A percentile compares a stretch with the other conserved stretches of the same genome.
phyloP scores from a whole-genome alignment of 1,140 invertebrate genomes.

The Acyrthosiphon pisum region DNA sequence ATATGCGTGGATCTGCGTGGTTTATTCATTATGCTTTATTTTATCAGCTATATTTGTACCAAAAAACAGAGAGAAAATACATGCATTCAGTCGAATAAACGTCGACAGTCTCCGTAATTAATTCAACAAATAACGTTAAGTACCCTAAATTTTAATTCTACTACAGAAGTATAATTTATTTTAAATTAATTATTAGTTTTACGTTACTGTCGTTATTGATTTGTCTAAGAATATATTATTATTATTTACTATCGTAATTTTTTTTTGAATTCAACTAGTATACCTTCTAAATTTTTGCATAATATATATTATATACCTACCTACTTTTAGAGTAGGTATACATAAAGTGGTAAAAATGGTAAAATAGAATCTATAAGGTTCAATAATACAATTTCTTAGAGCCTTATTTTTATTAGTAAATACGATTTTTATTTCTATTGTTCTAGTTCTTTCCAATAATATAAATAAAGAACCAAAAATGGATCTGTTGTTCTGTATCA shows the following conservation, averaged over 20 bases:
- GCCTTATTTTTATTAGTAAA: too few relatives aligned
- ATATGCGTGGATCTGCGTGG: not conserved
- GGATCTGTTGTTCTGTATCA: too few relatives aligned
- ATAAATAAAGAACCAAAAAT: too few relatives aligned
- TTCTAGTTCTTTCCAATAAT: too few relatives aligned
- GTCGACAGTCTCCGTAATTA: not conserved
- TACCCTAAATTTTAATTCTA: not conserved
- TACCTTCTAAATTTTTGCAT: too few relatives aligned
- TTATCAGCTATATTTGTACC: not conserved
- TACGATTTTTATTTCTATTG: too few relatives aligned
- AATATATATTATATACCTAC: too few relatives aligned
- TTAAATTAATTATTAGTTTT: not conserved
- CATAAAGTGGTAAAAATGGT: too few relatives aligned
- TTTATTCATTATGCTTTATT: not conserved
- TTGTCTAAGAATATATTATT: not conserved
- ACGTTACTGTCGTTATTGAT: not conserved
- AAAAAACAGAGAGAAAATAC: not conserved
- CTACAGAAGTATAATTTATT: not conserved
- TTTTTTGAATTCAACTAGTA: not conserved
- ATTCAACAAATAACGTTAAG: not conserved
- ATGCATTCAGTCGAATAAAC: not conserved
- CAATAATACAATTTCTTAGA: too few relatives aligned
- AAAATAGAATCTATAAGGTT: too few relatives aligned
- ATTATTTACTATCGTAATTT: not conserved
- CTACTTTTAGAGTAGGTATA: too few relatives aligned